A percentile compares a stretch with the other conserved stretches of the same genome.
Conservation (phyloP, 2,888 invertebrate species). For the Noctua comes region DNA sequence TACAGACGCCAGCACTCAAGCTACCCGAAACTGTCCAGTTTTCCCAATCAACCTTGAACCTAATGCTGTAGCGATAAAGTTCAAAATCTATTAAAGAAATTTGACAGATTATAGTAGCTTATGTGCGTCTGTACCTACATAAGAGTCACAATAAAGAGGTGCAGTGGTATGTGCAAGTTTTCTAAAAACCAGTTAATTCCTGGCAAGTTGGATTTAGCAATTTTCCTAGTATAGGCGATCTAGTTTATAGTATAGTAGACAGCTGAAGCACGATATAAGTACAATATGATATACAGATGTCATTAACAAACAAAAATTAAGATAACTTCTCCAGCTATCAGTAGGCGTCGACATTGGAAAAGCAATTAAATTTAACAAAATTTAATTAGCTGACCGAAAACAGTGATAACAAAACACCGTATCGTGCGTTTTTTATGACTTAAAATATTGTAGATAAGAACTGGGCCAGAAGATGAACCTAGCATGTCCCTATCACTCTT, state of each 20-base stretch:
- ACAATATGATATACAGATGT: no score
- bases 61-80: no score
- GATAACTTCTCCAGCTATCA: constrained; percentile 2
- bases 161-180: background rate
- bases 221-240: background rate
- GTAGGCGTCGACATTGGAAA: background rate
- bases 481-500: background rate
- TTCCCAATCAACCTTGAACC: no score
- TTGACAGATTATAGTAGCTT: no score
- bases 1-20: no score
- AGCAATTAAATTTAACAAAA: constrained; percentile 19
- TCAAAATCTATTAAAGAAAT: no score
- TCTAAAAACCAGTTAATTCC: background rate
- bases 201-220: background rate
- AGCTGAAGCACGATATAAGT: no score
- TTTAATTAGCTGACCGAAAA: constrained; percentile 1
- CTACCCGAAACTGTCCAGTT: no score
- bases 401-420: constrained; percentile 1
- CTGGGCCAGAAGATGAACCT: background rate
- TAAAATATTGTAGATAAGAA: background rate
- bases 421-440: background rate
- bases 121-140: no score
- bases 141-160: background rate
- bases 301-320: background rate
- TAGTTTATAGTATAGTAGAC: background rate